Conservation (phyloP, 1,140 invertebrate genomes). For the Batillaria attramentaria region DNA sequence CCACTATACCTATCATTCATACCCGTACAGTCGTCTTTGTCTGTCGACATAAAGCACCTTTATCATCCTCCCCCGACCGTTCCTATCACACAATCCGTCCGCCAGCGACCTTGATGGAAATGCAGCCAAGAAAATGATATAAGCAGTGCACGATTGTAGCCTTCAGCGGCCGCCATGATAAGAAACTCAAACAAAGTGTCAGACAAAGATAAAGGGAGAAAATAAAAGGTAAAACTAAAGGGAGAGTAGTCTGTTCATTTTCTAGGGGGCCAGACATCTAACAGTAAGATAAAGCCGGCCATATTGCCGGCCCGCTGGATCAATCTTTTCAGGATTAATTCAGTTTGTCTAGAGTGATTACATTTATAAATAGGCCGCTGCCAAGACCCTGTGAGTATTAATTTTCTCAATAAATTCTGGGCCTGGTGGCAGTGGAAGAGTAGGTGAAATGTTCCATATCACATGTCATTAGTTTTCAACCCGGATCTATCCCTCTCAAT, state of each 20-base stretch:
- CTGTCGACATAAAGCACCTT: too few relatives aligned
- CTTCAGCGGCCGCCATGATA: neutral
- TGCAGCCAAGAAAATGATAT: too few relatives aligned
- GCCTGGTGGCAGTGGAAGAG: neutral
- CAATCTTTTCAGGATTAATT: conserved; percentile 25
- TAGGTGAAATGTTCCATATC: neutral
- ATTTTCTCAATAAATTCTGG: neutral
- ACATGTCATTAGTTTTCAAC: neutral
- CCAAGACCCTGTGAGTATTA: conserved; percentile 4
- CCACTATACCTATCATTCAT: neutral
- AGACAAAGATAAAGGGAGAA: conserved; percentile 20
- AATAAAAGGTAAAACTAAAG: conserved; percentile 19
- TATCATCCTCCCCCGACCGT: too few relatives aligned
- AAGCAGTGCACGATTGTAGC: too few relatives aligned
- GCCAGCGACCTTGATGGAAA: too few relatives aligned
- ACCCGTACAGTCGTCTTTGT: too few relatives aligned
- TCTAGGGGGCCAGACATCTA: neutral
- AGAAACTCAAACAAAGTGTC: conserved; percentile 23
- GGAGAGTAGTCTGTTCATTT: neutral
- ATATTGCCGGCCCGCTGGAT: conserved; percentile 1
- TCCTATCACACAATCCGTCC: too few relatives aligned
- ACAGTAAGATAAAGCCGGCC: neutral
- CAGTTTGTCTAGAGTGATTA: neutral
- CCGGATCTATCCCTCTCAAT: too few relatives aligned
- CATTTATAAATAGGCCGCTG: neutral